Base-by-base conservation (phyloP, 2,113 vertebrate genomes). In the Merops nubicus region DNA sequence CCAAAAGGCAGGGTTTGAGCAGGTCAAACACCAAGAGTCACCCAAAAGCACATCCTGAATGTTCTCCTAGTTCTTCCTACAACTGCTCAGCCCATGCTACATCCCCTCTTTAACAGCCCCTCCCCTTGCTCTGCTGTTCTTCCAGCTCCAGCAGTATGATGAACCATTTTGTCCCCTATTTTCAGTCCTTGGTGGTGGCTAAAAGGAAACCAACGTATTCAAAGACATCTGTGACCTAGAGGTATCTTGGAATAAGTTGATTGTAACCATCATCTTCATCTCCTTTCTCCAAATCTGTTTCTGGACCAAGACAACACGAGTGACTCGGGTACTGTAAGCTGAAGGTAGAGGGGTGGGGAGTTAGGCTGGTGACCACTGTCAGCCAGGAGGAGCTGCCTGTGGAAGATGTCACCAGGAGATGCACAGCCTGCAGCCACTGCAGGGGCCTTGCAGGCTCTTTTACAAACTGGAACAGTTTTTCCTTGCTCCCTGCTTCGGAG, bases 21-120 rank as follows among this genome's bases (percentile, higher is more conserved):
- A 42, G 56, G 29, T 70, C 60, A 43, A 54, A 36, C 48, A 67
- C 22, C 22, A 11, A 40, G 20, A 68, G 20, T 10, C 64, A 42
- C 21, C 65, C 43, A 4, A 84, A 95, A 62, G 38, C 48, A 64
- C 10, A 26, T 2, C 57, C 63, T 78, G 57, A 14, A 40, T 2
- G 0, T 25, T 57, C 64, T 38, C 23, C 62, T 42, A 5, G 28
- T 11, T 81, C 69, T 81, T 54, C 45, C 26, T 6, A 21, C 10
- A 29, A 18, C 50, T 31, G 34, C 38, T 74, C 84, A 81, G 25
- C 43, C 56, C 33, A 2, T 1, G 22, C 47, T 53, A 11, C 6
- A 22, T 26, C 25, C 0, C 0, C 48, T 19, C 51, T 51, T 56
- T n/a, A n/a, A 12, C 4, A 21, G 22, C 26, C 79, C 56, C 60